Percentiles rank a stretch among this genome's conserved stretches.
These are phyloP conservation scores for Gonioctena quinquepunctata DNA, from an alignment of 1,140 invertebrate genomes.

Conservation along the genomic window DNA sequence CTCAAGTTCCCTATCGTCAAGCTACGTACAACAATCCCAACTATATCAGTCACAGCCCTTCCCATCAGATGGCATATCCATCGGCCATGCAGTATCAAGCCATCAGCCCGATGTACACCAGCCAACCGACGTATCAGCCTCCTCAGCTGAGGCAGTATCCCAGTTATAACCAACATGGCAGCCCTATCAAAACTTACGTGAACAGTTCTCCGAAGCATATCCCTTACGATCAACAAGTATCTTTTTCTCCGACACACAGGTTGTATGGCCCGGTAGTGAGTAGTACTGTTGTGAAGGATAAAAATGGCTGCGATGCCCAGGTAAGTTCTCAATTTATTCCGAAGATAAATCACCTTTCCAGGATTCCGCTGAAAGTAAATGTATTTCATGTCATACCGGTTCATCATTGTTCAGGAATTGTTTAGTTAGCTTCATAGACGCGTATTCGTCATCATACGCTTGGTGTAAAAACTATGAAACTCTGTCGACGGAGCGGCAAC, in stretches of 20 bases:
- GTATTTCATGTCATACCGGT: too few relatives aligned
- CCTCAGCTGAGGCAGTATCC: slow-evolving; percentile 26
- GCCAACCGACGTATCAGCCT: slow-evolving; percentile 29
- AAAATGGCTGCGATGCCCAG: background rate
- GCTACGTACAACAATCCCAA: slow-evolving; percentile 28
- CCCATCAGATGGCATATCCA: slow-evolving; percentile 32
- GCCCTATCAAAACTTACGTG: slow-evolving; percentile 37
- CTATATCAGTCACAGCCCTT: slow-evolving; percentile 30
- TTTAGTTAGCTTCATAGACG: too few relatives aligned
- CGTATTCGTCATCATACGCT: too few relatives aligned
- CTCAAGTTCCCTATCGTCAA: slow-evolving; percentile 38
- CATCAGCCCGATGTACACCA: slow-evolving; percentile 37
- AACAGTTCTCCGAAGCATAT: slow-evolving; percentile 42
- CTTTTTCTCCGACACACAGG: slow-evolving; percentile 30
- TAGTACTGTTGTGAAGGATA: background rate
- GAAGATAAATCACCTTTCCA: too few relatives aligned
- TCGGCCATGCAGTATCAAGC: slow-evolving; percentile 44
- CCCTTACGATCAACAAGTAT: slow-evolving; percentile 36
- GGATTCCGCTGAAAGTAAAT: too few relatives aligned
- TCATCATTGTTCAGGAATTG: too few relatives aligned
- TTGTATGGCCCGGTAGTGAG: slow-evolving; percentile 21
- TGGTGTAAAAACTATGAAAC: too few relatives aligned
- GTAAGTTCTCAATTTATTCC: too few relatives aligned
- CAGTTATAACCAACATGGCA: slow-evolving; percentile 33
- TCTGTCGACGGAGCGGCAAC: too few relatives aligned